Base-by-base conservation (phyloP, 2,797 vertebrate species). In the Hirundo rustica region DNA sequence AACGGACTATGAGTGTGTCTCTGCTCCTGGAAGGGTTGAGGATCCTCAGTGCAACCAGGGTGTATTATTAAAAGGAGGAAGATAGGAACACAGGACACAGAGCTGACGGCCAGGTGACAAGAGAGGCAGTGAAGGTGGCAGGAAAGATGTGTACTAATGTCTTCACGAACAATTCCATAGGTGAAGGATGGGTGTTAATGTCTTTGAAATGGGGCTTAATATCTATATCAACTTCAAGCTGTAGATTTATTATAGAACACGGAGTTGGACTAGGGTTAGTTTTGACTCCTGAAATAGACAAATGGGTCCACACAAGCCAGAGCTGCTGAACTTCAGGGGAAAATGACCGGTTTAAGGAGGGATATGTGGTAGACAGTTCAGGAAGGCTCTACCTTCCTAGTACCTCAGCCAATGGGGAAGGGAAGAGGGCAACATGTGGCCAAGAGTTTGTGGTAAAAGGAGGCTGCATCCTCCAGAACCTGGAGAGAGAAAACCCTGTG, bases 301-400 rank as follows among this genome's bases (percentile, higher is more conserved):
- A 54, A 36, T 25, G n/a, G 10, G 13, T 45, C 50, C 1, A 3
- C 27, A 36, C 16, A 23, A 64, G 38, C 32, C 4, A 0, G 25
- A 53, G 32, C 20, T 44, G 32, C 50, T 78, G 50, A 66, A 38
- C 50, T 47, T 66, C 38, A n/a, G 21, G 13, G 17, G 7, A 9
- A 78, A 54, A 45, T 32, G n/a, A 55, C 8, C 32, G n/a, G 51
- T 47, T 66, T 22, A 45, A 20, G n/a, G 16, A 3, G 4, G 9
- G 4, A 8, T n/a, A 34, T 53, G 48, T 42, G 48, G 25, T 36
- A 34, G 38, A 32, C 2, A 0, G 32, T 34, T 77, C 2, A 1
- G 50, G 40, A 54, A 66, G 50, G 50, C 42, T 45, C 40, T 47
- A 47, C 21, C 40, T 55, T 45, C 21, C 17, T 38, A 32, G n/a